These are phyloP conservation scores for Nineta flava DNA, from an alignment of 2,888 invertebrate genomes.

Conservation along the genomic window DNA sequence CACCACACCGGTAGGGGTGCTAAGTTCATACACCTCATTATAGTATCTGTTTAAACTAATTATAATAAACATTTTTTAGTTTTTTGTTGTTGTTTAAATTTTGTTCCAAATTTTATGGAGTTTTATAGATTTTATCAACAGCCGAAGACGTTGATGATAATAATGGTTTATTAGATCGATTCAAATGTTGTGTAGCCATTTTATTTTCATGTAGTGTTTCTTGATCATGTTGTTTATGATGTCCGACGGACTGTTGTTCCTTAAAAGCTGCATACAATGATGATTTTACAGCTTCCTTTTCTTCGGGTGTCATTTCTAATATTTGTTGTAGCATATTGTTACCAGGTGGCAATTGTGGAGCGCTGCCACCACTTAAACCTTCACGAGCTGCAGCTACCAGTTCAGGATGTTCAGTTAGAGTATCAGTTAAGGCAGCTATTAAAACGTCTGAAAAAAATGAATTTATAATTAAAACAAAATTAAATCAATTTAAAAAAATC, in stretches of 20 bases:
- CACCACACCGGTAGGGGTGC: too few species aligned
- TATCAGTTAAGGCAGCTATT: conserved; percentile 56
- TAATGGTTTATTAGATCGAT: too few species aligned
- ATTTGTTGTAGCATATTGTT: conserved; percentile 33
- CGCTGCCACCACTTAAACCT: conserved; percentile 26
- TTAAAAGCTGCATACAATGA: conserved; percentile 32
- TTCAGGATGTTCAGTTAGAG: conserved; percentile 56
- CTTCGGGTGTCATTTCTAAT: conserved; percentile 31
- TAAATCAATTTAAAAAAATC: not conserved
- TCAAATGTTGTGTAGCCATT: too few species aligned
- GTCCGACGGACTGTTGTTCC: conserved; percentile 24
- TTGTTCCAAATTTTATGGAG: not conserved
- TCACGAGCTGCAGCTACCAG: conserved; percentile 39
- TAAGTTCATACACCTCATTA: too few species aligned
- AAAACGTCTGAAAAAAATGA: conserved; percentile 49
- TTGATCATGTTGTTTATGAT: conserved; percentile 22
- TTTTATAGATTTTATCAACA: conserved; percentile 15
- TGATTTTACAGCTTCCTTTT: conserved; percentile 32
- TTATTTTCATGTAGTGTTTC: conserved; percentile 19
- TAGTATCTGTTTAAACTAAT: too few species aligned
- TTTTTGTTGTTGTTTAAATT: not conserved
- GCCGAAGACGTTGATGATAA: too few species aligned
- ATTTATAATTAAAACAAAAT: not conserved
- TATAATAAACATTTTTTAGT: not conserved
- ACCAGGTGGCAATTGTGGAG: conserved; percentile 15